Percentiles rank a stretch among this genome's conserved stretches.
Conservation (phyloP, 2,113 vertebrate species). For the Collichthys lucidus region DNA sequence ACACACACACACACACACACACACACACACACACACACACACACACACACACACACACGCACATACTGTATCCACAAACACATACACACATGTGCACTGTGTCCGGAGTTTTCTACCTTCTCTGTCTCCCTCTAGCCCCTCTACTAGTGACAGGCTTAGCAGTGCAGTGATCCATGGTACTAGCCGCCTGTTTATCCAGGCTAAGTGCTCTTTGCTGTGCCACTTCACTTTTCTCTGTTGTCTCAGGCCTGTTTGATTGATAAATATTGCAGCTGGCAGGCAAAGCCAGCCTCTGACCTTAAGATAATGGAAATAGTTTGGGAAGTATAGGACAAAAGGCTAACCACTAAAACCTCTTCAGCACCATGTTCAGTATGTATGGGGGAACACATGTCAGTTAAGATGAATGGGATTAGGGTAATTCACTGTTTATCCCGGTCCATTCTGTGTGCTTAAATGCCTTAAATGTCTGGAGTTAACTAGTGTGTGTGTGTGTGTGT, state of each 20-base stretch:
- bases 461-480: conserved; percentile 5
- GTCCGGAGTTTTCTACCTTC: conserved; percentile 63
- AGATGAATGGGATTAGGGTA: conserved; percentile 55
- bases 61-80: conserved; percentile 15
- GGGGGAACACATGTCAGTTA: conserved; percentile 30
- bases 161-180: conserved; percentile 82
- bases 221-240: conserved; percentile 77
- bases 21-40: conserved; percentile 43
- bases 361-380: conserved; percentile 23
- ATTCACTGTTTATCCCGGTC: not conserved
- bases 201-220: conserved; percentile 81
- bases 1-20: conserved; percentile 26
- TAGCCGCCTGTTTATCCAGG: conserved; percentile 78
- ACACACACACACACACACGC: conserved; percentile 17
- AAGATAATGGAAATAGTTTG: conserved; percentile 79
- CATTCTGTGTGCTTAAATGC: conserved; percentile 7
- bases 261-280: conserved; percentile 78
- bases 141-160: conserved; percentile 78
- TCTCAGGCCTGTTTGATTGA: conserved; percentile 81
- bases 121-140: conserved; percentile 71
- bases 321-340: conserved; percentile 68
- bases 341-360: conserved; percentile 39
- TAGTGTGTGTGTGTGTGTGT: not conserved
- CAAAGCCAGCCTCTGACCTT: conserved; percentile 72
- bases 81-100: conserved; percentile 37